These are phyloP conservation scores for Stegastes partitus DNA, from an alignment of 2,113 vertebrate genomes.

Conservation along the genomic window DNA sequence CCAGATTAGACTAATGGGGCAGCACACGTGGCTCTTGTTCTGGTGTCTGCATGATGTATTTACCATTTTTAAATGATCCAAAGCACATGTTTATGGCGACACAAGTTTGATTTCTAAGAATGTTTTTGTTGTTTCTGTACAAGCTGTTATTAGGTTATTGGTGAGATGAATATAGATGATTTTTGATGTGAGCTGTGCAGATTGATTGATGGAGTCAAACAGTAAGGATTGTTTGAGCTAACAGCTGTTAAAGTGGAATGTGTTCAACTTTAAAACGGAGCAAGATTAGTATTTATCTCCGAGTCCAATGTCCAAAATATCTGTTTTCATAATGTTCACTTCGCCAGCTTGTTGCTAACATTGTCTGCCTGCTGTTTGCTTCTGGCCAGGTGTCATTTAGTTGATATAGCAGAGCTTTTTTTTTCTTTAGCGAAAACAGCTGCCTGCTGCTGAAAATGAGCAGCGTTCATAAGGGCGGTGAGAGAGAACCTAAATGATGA, in stretches of 20 bases:
- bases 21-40: constrained; percentile 50
- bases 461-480: neutral
- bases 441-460: constrained; percentile 17
- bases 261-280: constrained; percentile 1
- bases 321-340: neutral
- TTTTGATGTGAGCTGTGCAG: neutral
- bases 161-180: neutral
- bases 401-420: neutral
- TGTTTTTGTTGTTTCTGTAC: neutral
- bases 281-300: constrained; percentile 2
- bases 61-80: neutral
- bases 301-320: neutral
- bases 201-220: neutral
- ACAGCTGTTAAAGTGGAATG: neutral
- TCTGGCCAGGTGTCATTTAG: constrained; percentile 11
- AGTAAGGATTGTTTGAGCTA: too few species aligned
- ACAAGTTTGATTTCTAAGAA: neutral
- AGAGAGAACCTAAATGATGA: neutral
- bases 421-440: neutral
- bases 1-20: constrained; percentile 8
- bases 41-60: constrained; percentile 18
- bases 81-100: neutral
- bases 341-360: neutral
- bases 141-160: neutral
- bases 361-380: constrained; percentile 21